Evolutionary conservation across 2,113 vertebrate species (phyloP).

Genomic region (Zapornia atra): DNA sequence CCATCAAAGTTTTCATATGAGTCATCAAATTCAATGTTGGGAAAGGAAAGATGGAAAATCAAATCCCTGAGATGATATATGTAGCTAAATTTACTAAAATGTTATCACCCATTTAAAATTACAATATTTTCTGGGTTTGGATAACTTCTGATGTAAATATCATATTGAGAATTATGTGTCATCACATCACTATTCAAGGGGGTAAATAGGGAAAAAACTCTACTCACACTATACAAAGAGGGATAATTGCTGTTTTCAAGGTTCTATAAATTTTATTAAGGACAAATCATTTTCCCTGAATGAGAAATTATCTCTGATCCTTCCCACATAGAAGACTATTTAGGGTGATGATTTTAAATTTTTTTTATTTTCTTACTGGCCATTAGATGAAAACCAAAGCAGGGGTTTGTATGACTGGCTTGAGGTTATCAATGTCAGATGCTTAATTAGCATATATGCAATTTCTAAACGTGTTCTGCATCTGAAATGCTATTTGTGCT

Average conservation of each 20-base stretch:
- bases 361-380: neutral
- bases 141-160: neutral
- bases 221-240: neutral
- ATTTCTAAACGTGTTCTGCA: neutral
- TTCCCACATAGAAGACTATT: neutral
- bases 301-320: neutral
- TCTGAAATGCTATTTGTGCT: neutral
- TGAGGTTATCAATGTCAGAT: neutral
- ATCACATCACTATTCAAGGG: neutral
- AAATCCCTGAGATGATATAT: neutral
- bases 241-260: neutral
- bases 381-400: neutral
- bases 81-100: neutral
- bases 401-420: neutral
- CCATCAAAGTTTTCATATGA: neutral
- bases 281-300: neutral
- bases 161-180: neutral
- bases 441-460: neutral
- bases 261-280: neutral
- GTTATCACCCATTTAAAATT: neutral
- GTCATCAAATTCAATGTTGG: neutral
- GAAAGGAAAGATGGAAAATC: neutral
- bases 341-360: neutral
- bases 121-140: neutral
- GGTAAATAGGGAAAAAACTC: neutral